Conservation (phyloP, 2,797 vertebrate genomes). For the Coilia nasus region DNA sequence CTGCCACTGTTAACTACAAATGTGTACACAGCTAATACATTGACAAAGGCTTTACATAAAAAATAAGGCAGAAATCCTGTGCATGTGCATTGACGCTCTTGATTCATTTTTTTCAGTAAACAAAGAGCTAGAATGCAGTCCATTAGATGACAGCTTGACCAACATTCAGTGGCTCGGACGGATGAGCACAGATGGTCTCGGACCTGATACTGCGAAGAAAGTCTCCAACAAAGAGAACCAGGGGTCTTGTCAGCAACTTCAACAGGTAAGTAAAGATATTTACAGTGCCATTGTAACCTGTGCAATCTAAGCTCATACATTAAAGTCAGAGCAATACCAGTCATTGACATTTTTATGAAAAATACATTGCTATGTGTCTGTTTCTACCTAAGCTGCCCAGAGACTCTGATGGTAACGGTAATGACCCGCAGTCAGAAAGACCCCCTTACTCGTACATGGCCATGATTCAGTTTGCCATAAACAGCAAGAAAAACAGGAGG, state of each 20-base stretch:
- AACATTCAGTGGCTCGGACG: conserved; percentile 91
- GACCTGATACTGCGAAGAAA: conserved; percentile 66
- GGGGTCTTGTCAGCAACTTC: conserved; percentile 26
- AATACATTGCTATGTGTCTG: not conserved
- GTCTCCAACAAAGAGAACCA: conserved; percentile 78
- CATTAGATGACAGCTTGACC: conserved; percentile 86
- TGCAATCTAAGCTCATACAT: not conserved
- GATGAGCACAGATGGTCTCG: conserved; percentile 77
- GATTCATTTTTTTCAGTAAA: conserved; percentile 55
- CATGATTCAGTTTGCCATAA: conserved; percentile 98
- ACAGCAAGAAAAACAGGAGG: conserved; percentile 83
- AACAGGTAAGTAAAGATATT: conserved; percentile 58
- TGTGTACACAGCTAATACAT: not conserved
- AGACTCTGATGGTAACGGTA: conserved; percentile 35
- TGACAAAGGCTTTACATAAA: not conserved
- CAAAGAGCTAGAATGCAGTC: conserved; percentile 64
- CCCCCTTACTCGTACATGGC: conserved; percentile 98
- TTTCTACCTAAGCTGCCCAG: conserved; percentile 21
- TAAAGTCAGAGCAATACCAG: not conserved
- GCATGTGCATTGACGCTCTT: not conserved
- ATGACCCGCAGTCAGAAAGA: conserved; percentile 75
- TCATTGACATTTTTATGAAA: not conserved
- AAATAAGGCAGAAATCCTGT: not conserved
- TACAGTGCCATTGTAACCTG: not conserved
- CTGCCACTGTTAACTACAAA: not conserved